phyloP scores from a whole-genome alignment of 2,888 invertebrate species.

The Orthosia gothica region DNA sequence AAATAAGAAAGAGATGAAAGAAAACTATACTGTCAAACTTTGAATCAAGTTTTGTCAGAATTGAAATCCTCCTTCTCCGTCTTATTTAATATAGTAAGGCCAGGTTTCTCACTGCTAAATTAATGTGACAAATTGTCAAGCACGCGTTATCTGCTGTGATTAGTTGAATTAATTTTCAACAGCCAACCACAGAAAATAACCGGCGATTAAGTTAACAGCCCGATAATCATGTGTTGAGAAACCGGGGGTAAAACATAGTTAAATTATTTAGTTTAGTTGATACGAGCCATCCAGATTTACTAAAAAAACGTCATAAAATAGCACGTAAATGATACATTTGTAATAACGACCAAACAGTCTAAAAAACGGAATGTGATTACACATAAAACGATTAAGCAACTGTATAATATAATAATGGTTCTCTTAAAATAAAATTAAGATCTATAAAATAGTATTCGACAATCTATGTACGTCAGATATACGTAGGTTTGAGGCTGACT shows the following conservation, averaged over 20 bases:
- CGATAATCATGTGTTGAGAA: too few species aligned
- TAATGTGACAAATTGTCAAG: too few species aligned
- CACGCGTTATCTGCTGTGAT: too few species aligned
- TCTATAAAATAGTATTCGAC: slow-evolving; percentile 60
- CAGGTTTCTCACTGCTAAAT: too few species aligned
- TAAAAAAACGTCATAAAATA: slow-evolving; percentile 28
- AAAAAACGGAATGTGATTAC: slow-evolving; percentile 81
- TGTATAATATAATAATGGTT: slow-evolving; percentile 60
- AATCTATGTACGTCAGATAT: slow-evolving; percentile 43
- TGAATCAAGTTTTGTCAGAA: background rate
- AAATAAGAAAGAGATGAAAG: slow-evolving; percentile 4
- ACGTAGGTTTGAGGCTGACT: slow-evolving; percentile 9
- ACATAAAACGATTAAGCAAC: slow-evolving; percentile 71
- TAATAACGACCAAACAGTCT: slow-evolving; percentile 70
- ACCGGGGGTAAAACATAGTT: background rate
- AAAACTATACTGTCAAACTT: background rate
- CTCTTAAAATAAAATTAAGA: slow-evolving; percentile 67
- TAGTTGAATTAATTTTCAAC: too few species aligned
- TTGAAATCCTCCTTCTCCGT: background rate
- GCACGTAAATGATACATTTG: slow-evolving; percentile 22
- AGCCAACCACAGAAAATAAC: too few species aligned
- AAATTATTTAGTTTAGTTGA: background rate
- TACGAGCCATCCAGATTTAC: background rate
- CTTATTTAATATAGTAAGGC: too few species aligned
- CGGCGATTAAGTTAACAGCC: too few species aligned